phyloP scores from a whole-genome alignment of 1,140 invertebrate species.

The Calliopsis andreniformis region DNA sequence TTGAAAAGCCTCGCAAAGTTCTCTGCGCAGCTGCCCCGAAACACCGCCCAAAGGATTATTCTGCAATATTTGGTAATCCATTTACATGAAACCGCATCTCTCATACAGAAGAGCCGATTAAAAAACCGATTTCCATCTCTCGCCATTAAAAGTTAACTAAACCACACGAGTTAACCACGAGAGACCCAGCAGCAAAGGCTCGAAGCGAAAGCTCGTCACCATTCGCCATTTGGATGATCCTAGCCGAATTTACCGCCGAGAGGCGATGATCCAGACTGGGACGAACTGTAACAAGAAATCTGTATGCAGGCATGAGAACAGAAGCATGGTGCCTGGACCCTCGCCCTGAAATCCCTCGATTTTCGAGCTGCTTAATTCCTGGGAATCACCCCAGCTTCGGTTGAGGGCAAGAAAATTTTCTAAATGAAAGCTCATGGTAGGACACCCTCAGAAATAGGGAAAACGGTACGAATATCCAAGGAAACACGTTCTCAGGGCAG shows the following conservation, averaged over 20 bases:
- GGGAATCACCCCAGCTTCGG: background rate
- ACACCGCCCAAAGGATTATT: too few relatives aligned
- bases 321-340: background rate
- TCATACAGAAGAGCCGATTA: too few relatives aligned
- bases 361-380: background rate
- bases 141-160: too few relatives aligned
- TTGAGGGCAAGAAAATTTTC: background rate
- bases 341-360: background rate
- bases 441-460: too few relatives aligned
- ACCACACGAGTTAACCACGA: too few relatives aligned
- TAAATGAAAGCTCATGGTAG: background rate
- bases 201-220: background rate
- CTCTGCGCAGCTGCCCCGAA: too few relatives aligned
- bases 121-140: too few relatives aligned
- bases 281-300: background rate
- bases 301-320: background rate
- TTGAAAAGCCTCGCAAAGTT: too few relatives aligned
- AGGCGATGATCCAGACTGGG: background rate
- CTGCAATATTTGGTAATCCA: too few relatives aligned
- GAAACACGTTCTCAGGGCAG: too few relatives aligned
- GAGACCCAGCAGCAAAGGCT: background rate
- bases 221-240: slow-evolving; percentile 6
- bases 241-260: background rate
- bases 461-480: too few relatives aligned
- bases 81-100: too few relatives aligned